phyloP scores from a whole-genome alignment of 1,140 invertebrate genomes.

The Harlomillsia oculata region DNA sequence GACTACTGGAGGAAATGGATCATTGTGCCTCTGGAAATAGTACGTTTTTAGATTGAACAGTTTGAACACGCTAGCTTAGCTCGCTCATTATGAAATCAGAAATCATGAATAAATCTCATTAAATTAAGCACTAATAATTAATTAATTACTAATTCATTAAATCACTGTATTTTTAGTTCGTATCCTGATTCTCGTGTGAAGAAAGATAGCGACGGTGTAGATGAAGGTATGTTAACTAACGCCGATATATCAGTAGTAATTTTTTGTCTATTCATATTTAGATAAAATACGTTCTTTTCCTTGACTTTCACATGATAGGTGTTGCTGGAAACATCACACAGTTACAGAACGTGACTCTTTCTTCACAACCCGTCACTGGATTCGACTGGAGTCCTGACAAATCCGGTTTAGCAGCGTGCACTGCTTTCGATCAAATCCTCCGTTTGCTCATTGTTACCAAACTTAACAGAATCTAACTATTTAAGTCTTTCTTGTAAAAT shows the following conservation, averaged over 20 bases:
- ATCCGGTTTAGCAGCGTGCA: conserved; percentile 72
- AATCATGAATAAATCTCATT: too few species aligned
- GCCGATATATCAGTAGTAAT: too few species aligned
- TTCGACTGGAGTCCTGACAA: conserved; percentile 90
- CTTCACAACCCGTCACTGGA: conserved; percentile 77
- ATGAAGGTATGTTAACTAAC: too few species aligned
- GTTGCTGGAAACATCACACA: conserved; percentile 63
- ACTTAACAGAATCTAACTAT: conserved; percentile 52
- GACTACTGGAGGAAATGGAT: conserved; percentile 78
- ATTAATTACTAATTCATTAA: conserved; percentile 17
- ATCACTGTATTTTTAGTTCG: conserved; percentile 49
- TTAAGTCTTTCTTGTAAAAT: neutral
- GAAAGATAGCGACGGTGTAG: conserved; percentile 56
- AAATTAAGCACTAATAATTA: neutral
- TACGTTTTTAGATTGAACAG: too few species aligned
- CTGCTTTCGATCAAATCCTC: conserved; percentile 85
- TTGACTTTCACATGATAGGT: too few species aligned
- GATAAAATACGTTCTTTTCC: too few species aligned
- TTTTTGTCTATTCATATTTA: too few species aligned
- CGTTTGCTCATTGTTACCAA: conserved; percentile 81
- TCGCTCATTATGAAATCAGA: too few species aligned
- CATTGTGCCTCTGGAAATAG: conserved; percentile 88
- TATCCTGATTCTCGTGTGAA: conserved; percentile 68
- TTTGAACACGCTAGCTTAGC: too few species aligned
- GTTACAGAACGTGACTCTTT: conserved; percentile 68